These are phyloP conservation scores for Nemotelus pantherinus DNA, from an alignment of 2,888 invertebrate species.

Conservation along the genomic window DNA sequence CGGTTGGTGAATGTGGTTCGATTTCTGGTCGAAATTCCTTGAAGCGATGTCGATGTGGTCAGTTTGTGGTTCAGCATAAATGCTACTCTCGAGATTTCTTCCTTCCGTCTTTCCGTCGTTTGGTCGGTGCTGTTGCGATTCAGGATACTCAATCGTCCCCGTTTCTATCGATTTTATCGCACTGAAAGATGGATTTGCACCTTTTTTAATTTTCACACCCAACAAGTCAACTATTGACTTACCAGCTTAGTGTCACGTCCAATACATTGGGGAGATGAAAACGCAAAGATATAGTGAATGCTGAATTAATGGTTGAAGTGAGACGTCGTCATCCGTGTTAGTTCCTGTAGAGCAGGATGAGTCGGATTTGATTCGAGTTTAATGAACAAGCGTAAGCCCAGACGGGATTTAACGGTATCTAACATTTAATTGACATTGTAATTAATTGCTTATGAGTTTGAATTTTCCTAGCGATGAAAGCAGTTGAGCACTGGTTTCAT, in stretches of 20 bases:
- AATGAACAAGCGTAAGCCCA: not conserved
- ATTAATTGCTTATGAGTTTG: not conserved
- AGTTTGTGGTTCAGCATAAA: conserved; percentile 1
- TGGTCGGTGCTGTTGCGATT: not conserved
- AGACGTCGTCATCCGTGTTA: too few species aligned
- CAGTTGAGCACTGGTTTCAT: too few species aligned
- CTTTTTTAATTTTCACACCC: conserved; percentile 28
- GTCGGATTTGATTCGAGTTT: not conserved
- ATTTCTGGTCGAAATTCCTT: not conserved
- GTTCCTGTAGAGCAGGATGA: too few species aligned
- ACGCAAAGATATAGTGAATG: not conserved
- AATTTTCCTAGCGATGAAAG: too few species aligned
- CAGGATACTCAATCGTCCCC: too few species aligned
- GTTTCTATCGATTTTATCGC: conserved; percentile 19
- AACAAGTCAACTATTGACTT: conserved; percentile 36
- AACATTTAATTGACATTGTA: not conserved
- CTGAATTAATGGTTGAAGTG: not conserved
- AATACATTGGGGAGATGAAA: not conserved
- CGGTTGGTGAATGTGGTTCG: not conserved
- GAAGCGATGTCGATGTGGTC: conserved; percentile 21
- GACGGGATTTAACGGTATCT: not conserved
- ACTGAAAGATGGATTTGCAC: not conserved
- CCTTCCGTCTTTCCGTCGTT: not conserved
- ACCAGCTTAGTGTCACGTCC: conserved; percentile 30
- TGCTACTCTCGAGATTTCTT: conserved; percentile 1